Evolutionary conservation across 2,113 vertebrate genomes (phyloP).

Genomic region (Himantopus leucocephalus): DNA sequence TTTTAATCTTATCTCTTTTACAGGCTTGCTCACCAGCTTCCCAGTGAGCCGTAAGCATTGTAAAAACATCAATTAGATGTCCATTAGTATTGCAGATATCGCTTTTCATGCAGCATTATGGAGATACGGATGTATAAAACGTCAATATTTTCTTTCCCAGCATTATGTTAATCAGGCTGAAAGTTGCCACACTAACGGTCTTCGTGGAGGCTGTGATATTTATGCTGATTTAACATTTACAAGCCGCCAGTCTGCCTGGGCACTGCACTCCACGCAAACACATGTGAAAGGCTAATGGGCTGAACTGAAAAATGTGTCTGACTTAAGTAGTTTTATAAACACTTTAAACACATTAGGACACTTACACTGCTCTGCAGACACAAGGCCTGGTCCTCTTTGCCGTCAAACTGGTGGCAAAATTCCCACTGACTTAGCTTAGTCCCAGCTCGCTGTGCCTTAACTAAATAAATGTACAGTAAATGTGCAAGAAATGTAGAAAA

Average conservation of each 20-base stretch:
- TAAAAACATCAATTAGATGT: constrained; percentile 60
- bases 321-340: not conserved
- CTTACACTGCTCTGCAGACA: not conserved
- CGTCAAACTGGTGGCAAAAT: constrained; percentile 33
- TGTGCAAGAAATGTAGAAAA: not conserved
- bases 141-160: constrained; percentile 52
- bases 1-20: constrained; percentile 58
- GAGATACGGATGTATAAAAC: constrained; percentile 25
- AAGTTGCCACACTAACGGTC: not conserved
- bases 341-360: not conserved
- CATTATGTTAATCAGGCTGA: constrained; percentile 45
- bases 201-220: not conserved
- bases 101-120: constrained; percentile 3
- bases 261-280: not conserved
- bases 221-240: constrained; percentile 34
- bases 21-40: constrained; percentile 5
- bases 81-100: constrained; percentile 64
- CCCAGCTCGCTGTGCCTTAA: not conserved
- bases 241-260: constrained; percentile 46
- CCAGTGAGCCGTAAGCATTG: not conserved
- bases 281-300: constrained; percentile 5
- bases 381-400: not conserved
- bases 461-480: not conserved
- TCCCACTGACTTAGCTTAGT: not conserved
- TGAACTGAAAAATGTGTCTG: constrained; percentile 8